Conservation (phyloP, 2,888 invertebrate genomes). For the Xanthia icteritia region DNA sequence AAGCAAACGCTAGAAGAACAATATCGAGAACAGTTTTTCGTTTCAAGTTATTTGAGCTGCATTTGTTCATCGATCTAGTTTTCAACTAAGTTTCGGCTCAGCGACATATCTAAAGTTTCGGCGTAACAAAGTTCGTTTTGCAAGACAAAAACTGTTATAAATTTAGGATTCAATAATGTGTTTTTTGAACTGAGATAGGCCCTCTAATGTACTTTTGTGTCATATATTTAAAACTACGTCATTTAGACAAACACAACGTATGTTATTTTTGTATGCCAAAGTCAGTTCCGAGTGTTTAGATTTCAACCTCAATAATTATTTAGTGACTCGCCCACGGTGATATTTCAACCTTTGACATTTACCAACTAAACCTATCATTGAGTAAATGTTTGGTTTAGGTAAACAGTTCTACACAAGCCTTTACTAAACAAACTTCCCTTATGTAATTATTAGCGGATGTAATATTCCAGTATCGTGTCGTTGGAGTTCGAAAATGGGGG, state of each 20-base stretch:
- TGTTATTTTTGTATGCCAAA: not conserved
- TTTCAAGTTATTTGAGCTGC: constrained; percentile 3
- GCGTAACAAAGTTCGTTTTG: not conserved
- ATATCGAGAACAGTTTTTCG: constrained; percentile 16
- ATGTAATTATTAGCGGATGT: constrained; percentile 34
- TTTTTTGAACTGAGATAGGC: not conserved
- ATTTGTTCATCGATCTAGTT: constrained; percentile 32
- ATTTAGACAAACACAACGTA: no score
- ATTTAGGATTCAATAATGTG: not conserved
- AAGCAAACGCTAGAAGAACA: constrained; percentile 36
- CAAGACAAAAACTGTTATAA: not conserved
- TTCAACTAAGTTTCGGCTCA: constrained; percentile 19
- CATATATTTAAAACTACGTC: no score
- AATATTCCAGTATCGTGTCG: constrained; percentile 39
- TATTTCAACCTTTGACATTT: constrained; percentile 26
- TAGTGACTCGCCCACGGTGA: not conserved
- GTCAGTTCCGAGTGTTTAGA: not conserved
- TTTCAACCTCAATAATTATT: not conserved
- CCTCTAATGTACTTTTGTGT: no score
- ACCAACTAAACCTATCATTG: constrained; percentile 3
- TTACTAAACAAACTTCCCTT: constrained; percentile 32
- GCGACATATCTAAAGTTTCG: constrained; percentile 14
- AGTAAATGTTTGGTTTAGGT: constrained; percentile 40
- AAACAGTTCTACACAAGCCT: constrained; percentile 36
- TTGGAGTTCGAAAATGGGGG: constrained; percentile 23